phyloP scores from a whole-genome alignment of 2,797 vertebrate genomes.

The Macroramphosus scolopax region DNA sequence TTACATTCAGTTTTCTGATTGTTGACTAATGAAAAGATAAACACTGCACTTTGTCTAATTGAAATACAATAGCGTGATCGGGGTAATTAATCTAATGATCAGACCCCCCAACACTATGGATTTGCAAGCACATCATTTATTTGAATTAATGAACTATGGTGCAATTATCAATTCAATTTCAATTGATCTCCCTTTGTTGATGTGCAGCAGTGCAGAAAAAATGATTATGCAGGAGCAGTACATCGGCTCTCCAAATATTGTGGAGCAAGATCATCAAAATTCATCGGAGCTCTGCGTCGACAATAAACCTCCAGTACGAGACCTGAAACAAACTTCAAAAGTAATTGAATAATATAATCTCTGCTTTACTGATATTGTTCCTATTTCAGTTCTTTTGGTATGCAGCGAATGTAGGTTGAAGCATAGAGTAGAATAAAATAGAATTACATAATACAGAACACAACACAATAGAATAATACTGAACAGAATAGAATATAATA shows the following conservation, averaged over 20 bases:
- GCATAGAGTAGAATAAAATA: too few species aligned
- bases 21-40: constrained; percentile 61
- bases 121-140: constrained; percentile 75
- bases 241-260: constrained; percentile 16
- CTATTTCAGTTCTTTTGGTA: background rate
- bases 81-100: constrained; percentile 75
- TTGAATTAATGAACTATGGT: constrained; percentile 66
- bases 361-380: background rate
- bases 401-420: background rate
- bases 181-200: constrained; percentile 62
- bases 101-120: constrained; percentile 65
- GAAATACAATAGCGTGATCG: constrained; percentile 69
- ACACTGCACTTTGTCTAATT: constrained; percentile 61
- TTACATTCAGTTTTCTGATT: constrained; percentile 27
- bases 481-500: too few species aligned
- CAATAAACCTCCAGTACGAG: too few species aligned
- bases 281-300: background rate
- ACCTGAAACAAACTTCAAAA: background rate
- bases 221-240: too few species aligned
- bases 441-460: too few species aligned
- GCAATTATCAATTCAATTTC: constrained; percentile 77
- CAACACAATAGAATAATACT: too few species aligned
- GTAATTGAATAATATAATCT: constrained; percentile 21
- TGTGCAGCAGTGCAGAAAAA: constrained; percentile 41
- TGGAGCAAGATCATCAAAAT: constrained; percentile 11